Conservation (phyloP, 2,888 invertebrate genomes). For the Brachypalpus laphriformis region DNA sequence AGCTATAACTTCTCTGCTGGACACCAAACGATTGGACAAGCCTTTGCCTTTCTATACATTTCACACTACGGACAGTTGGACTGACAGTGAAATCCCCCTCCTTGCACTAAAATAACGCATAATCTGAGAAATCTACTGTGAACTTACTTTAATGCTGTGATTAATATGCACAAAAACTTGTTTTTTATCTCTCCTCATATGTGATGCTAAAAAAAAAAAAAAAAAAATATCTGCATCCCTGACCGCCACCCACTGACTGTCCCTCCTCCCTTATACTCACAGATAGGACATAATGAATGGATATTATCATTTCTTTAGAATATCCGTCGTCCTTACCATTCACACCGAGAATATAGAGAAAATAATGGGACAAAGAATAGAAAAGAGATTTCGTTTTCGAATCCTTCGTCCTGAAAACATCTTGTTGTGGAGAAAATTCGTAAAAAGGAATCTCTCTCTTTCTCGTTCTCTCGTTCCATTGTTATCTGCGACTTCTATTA, state of each 20-base stretch:
- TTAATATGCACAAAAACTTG: slow-evolving; percentile 39
- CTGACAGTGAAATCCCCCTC: slow-evolving; percentile 5
- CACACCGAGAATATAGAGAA: not conserved
- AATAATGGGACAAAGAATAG: slow-evolving; percentile 49
- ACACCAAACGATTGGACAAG: slow-evolving; percentile 38
- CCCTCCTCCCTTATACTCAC: not conserved
- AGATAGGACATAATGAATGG: slow-evolving; percentile 68
- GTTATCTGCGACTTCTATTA: slow-evolving; percentile 30
- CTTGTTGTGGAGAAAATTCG: slow-evolving; percentile 4
- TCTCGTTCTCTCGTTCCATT: slow-evolving; percentile 19
- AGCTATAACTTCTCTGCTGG: slow-evolving; percentile 32
- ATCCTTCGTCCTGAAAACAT: slow-evolving; percentile 54
- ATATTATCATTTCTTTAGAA: slow-evolving; percentile 70
- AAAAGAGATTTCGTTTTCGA: slow-evolving; percentile 42
- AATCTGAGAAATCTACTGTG: slow-evolving; percentile 37
- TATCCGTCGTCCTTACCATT: slow-evolving; percentile 25
- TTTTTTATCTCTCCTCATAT: not conserved
- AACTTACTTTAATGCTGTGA: slow-evolving; percentile 43
- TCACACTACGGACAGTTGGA: slow-evolving; percentile 11
- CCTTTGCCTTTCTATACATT: slow-evolving; percentile 38
- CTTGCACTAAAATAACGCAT: slow-evolving; percentile 5
- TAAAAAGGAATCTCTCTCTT: slow-evolving; percentile 17
- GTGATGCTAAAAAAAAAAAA: slow-evolving; percentile 30
- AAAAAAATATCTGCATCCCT: slow-evolving; percentile 29
- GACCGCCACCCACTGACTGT: slow-evolving; percentile 9